These are phyloP conservation scores for Phylloscopus trochiloides DNA, from an alignment of 2,113 vertebrate species.

Conservation along the genomic window DNA sequence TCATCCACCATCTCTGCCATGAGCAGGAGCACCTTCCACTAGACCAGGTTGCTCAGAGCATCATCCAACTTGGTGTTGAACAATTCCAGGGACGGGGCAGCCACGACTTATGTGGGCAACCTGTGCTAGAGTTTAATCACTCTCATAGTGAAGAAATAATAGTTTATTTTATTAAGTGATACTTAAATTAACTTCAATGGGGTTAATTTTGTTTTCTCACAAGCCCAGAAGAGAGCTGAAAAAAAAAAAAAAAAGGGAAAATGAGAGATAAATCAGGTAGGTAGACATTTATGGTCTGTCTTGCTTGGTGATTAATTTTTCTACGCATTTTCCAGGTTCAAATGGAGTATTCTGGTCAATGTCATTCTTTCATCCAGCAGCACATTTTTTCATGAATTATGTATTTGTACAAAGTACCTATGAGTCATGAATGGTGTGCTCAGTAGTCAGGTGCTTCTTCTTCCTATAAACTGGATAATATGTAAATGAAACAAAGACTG, in stretches of 20 bases:
- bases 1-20: neutral
- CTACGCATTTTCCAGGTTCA: neutral
- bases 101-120: neutral
- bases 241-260: neutral
- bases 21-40: neutral
- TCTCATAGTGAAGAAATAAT: neutral
- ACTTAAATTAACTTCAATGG: neutral
- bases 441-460: neutral
- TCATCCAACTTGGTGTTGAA: neutral
- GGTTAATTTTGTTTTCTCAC: neutral
- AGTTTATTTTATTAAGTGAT: neutral
- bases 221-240: neutral
- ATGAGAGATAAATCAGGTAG: neutral
- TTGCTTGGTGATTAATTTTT: slow-evolving; percentile 24
- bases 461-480: slow-evolving; percentile 2
- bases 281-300: neutral
- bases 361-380: neutral
- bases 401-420: neutral
- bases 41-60: neutral
- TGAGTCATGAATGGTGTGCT: neutral
- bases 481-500: neutral
- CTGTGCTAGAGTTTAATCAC: neutral
- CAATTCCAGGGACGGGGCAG: neutral
- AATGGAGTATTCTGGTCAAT: neutral
- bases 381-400: neutral